phyloP scores from a whole-genome alignment of 2,113 vertebrate species.

The Barbus barbus region DNA sequence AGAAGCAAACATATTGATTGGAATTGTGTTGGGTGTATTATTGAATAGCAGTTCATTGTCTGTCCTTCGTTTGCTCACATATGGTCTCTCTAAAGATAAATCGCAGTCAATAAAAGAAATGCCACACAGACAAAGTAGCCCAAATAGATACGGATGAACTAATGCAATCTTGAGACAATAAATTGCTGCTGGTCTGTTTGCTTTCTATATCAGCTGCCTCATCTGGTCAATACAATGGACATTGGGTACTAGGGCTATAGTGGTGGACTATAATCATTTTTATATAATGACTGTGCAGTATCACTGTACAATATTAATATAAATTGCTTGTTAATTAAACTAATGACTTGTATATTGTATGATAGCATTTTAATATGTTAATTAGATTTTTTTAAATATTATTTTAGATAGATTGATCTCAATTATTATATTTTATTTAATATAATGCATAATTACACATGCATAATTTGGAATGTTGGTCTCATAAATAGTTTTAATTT shows the following conservation, averaged over 20 bases:
- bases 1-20: not conserved
- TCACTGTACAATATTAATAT: too few species aligned
- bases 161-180: not conserved
- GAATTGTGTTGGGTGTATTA: not conserved
- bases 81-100: conserved; percentile 12
- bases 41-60: conserved; percentile 19
- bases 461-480: too few species aligned
- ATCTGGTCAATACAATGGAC: not conserved
- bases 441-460: too few species aligned
- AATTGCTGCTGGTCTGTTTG: conserved; percentile 5
- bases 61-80: not conserved
- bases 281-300: not conserved
- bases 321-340: too few species aligned
- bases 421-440: too few species aligned
- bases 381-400: too few species aligned
- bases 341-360: too few species aligned
- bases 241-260: not conserved
- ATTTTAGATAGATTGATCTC: too few species aligned
- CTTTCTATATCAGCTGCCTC: not conserved
- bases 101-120: conserved; percentile 31
- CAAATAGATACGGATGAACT: conserved; percentile 37
- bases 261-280: not conserved
- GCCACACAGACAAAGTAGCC: not conserved
- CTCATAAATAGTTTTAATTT: too few species aligned
- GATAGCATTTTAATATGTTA: too few species aligned